Evolutionary conservation across 1,140 invertebrate genomes (phyloP), one percentile per base, ranked within the genome.

Genomic region (Calliphora vicina): DNA sequence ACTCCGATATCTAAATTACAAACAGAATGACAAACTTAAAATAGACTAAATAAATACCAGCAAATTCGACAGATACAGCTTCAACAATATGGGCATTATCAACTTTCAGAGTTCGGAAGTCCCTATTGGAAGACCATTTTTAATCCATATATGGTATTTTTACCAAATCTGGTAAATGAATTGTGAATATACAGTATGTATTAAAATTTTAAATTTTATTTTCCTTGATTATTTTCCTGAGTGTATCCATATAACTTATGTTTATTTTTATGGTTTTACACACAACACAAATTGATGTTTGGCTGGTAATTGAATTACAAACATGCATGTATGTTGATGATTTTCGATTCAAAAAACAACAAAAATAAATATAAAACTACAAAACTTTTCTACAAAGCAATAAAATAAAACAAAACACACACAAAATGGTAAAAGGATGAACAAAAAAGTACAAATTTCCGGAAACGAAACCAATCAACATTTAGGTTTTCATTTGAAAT

Each of bases 311-410:
- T 67, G 61, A 67, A 67, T 67, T 67, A 67, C 61, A 67, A 67
- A 67, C 61, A 67, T 67, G 61, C 20, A 67, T 67, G n/a, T n/a
- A n/a, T n/a, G n/a, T n/a, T n/a, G 61, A 67, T 67, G 61, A 25
- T 23, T 57, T 67, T 67, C 61, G 61, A 23, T 67, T 23, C n/a
- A 20, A 67, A 67, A 20, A 1, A 67, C n/a, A 67, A 67, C 8
- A 10, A 67, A 67, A 67, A 67, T 20, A 67, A 20, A 23, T 2
- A 50, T 12, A 50, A 50, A 50, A 50, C 45, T 35, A 35, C 35
- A 35, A 35, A 35, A 35, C 35, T 35, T 35, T 57, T 57, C 17
- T 57, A 57, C 15, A 57, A 57, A 57, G 50, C 4, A 15, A 57
- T 57, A n/a, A 57, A 57, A 13, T 23, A 10, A 67, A 67, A 6